These are phyloP conservation scores for Ictalurus punctatus DNA, from an alignment of 2,113 vertebrate species.

Conservation along the genomic window DNA sequence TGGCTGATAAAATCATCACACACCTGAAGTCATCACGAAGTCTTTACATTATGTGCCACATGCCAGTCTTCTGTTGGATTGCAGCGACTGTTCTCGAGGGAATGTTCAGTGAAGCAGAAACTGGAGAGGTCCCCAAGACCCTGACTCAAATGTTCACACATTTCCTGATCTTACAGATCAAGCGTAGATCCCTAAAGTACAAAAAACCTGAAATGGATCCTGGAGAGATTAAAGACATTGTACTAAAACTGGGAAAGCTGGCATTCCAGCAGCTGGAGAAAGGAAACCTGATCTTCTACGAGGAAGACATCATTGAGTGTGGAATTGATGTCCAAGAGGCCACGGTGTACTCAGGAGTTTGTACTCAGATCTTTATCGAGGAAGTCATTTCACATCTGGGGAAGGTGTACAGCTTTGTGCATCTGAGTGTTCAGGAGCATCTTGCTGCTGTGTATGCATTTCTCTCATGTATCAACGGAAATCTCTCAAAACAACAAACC, in stretches of 20 bases:
- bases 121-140: slow-evolving; percentile 9
- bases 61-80: slow-evolving; percentile 43
- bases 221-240: neutral
- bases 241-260: slow-evolving; percentile 28
- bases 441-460: slow-evolving; percentile 36
- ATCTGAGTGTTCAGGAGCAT: slow-evolving; percentile 34
- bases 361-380: slow-evolving; percentile 33
- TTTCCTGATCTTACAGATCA: slow-evolving; percentile 27
- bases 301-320: neutral
- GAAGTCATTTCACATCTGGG: neutral
- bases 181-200: neutral
- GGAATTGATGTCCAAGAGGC: slow-evolving; percentile 1
- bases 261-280: slow-evolving; percentile 25
- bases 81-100: slow-evolving; percentile 20
- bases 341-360: slow-evolving; percentile 24
- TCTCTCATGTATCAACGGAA: slow-evolving; percentile 20
- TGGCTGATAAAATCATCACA: slow-evolving; percentile 17
- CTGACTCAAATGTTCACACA: slow-evolving; percentile 46
- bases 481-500: neutral
- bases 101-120: neutral
- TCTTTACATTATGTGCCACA: slow-evolving; percentile 36
- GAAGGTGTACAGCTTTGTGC: slow-evolving; percentile 29
- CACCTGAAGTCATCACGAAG: slow-evolving; percentile 16
- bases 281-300: slow-evolving; percentile 11
- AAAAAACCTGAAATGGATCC: neutral